Conservation (phyloP, 2,797 vertebrate species). For the Poeciliopsis gracilis region DNA sequence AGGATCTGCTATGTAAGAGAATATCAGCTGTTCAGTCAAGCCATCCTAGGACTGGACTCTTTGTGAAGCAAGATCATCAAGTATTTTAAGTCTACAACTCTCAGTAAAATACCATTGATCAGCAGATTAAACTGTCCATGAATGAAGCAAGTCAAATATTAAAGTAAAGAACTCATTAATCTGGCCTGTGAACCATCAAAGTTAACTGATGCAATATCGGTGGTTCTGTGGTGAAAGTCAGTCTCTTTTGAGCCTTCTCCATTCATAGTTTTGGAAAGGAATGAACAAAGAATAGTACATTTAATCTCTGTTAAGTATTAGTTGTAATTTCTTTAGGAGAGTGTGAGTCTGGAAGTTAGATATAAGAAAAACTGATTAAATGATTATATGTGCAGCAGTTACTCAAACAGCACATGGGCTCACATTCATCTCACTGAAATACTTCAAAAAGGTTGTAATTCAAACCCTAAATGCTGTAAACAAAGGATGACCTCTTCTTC, state of each 20-base stretch:
- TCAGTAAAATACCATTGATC: neutral
- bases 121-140: neutral
- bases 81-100: neutral
- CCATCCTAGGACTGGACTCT: neutral
- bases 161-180: constrained; percentile 2
- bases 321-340: neutral
- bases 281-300: constrained; percentile 1
- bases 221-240: neutral
- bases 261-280: neutral
- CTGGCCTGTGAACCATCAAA: neutral
- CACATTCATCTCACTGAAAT: constrained; percentile 3
- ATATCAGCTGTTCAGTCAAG: neutral
- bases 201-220: neutral
- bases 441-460: constrained; percentile 4
- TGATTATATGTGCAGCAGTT: neutral
- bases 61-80: neutral
- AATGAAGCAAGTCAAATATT: neutral
- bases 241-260: neutral
- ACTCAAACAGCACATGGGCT: neutral
- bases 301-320: neutral
- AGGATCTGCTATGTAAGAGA: neutral
- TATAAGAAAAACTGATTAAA: neutral
- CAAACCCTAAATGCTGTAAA: neutral
- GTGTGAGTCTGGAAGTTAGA: neutral
- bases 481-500: neutral